Percentiles rank a stretch among this genome's conserved stretches.
These are phyloP conservation scores for Garrulus glandarius DNA, from an alignment of 2,797 vertebrate species.

Conservation along the genomic window DNA sequence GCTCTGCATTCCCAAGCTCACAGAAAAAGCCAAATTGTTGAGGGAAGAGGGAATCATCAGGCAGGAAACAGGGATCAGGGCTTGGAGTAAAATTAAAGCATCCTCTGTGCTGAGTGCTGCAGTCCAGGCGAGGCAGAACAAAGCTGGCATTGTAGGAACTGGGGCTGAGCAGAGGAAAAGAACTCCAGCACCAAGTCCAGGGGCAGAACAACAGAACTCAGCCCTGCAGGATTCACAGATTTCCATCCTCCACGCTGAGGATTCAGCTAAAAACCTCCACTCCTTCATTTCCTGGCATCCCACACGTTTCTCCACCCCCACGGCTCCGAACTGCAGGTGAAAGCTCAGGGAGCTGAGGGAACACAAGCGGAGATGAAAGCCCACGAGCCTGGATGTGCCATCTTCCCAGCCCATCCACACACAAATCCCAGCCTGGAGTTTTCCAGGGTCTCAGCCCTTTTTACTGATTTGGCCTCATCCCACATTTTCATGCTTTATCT, in stretches of 20 bases:
- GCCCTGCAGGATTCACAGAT: not conserved
- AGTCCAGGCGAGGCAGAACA: not conserved
- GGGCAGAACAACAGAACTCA: not conserved
- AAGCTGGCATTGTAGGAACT: not conserved
- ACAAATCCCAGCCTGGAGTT: not conserved
- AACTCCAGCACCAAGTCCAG: not conserved
- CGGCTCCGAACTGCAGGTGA: not conserved
- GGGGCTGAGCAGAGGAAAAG: not conserved
- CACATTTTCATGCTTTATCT: not conserved
- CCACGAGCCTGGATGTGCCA: not conserved
- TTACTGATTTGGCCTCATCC: not conserved
- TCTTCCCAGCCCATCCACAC: not conserved
- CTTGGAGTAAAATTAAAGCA: not conserved
- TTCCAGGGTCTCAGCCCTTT: not conserved
- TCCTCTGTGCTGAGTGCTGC: not conserved
- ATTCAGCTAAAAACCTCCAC: not conserved
- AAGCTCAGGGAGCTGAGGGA: not conserved
- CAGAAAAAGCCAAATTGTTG: not conserved
- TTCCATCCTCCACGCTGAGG: not conserved
- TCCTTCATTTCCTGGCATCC: not conserved
- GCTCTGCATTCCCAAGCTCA: not conserved
- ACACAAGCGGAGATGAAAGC: not conserved
- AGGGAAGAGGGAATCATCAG: not conserved
- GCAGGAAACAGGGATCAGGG: not conserved
- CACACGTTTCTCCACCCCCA: not conserved